Evolutionary conservation across 92 coral and sea anemone genomes (phyloP).

Genomic region (Micromussa lordhowensis): DNA sequence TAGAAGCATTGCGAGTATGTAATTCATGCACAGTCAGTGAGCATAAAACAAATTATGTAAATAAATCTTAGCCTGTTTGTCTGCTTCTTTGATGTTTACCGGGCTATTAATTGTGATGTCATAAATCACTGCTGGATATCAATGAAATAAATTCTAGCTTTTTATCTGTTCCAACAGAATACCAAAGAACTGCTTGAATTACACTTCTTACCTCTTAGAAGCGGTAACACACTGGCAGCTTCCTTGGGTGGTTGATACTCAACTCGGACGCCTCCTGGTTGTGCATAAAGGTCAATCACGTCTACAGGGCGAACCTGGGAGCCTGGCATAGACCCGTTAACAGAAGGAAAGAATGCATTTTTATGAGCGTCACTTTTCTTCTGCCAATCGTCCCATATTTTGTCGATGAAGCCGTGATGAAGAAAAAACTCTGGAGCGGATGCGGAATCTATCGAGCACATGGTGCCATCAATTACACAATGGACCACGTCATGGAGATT

Average conservation of each 20-base stretch:
- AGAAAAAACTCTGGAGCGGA: constrained; percentile 95
- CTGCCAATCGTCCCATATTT: constrained; percentile 96
- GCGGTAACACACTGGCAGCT: constrained; percentile 30
- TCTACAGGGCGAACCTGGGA: constrained; percentile 44
- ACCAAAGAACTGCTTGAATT: too few species aligned
- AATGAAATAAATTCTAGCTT: too few species aligned
- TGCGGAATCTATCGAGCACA: constrained; percentile 86
- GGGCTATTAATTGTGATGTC: too few species aligned
- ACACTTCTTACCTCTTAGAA: constrained; percentile 47
- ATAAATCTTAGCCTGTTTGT: too few species aligned
- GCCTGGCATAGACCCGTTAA: constrained; percentile 63
- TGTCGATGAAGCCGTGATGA: constrained; percentile 91
- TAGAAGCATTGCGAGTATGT: too few species aligned
- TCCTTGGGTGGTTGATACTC: constrained; percentile 54
- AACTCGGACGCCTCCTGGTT: constrained; percentile 70
- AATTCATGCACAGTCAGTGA: too few species aligned
- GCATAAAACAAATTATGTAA: too few species aligned
- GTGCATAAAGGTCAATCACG: constrained; percentile 55
- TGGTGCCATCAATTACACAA: constrained; percentile 83
- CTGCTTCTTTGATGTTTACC: too few species aligned
- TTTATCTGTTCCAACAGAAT: too few species aligned
- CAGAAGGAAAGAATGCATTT: constrained; percentile 48
- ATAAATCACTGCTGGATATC: too few species aligned
- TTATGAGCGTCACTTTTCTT: constrained; percentile 65
- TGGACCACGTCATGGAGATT: constrained; percentile 81